These are phyloP conservation scores for Hoplostethus mediterraneus DNA, from an alignment of 2,797 vertebrate genomes.

Conservation along the genomic window DNA sequence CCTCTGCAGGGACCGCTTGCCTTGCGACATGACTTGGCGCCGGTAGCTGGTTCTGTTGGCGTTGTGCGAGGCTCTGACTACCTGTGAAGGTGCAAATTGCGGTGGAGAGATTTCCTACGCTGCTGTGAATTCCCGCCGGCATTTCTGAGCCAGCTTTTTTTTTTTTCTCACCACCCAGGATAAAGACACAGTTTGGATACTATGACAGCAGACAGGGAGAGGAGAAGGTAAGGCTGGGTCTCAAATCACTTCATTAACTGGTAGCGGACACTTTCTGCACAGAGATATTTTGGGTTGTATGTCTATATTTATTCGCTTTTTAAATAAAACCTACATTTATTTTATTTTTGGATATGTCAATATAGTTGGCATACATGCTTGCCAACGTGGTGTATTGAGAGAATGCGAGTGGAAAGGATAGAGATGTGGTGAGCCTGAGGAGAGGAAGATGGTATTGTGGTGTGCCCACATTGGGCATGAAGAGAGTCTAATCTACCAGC, in stretches of 20 bases:
- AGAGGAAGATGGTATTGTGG: too few relatives aligned
- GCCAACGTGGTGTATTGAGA: too few relatives aligned
- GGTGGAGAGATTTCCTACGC: slow-evolving; percentile 28
- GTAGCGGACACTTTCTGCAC: too few relatives aligned
- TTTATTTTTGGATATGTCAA: too few relatives aligned
- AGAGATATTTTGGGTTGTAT: too few relatives aligned
- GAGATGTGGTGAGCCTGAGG: too few relatives aligned
- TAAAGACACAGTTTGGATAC: slow-evolving; percentile 35
- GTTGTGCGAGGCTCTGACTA: slow-evolving; percentile 11
- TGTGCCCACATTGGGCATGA: too few relatives aligned
- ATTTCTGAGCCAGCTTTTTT: not conserved
- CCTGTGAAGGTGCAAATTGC: slow-evolving; percentile 58
- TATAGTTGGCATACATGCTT: too few relatives aligned
- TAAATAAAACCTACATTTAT: too few relatives aligned
- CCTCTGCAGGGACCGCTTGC: slow-evolving; percentile 35
- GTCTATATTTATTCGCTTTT: too few relatives aligned
- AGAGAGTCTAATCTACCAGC: too few relatives aligned
- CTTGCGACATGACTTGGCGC: slow-evolving; percentile 49
- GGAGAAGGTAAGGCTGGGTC: slow-evolving; percentile 87
- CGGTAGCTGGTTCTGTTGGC: slow-evolving; percentile 36
- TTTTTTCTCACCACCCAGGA: slow-evolving; percentile 4
- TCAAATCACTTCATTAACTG: not conserved
- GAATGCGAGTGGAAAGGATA: too few relatives aligned
- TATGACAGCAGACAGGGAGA: slow-evolving; percentile 92
- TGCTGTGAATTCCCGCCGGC: slow-evolving; percentile 47